Conservation (phyloP, 1,140 invertebrate genomes). For the Ostrea denselamellosa region DNA sequence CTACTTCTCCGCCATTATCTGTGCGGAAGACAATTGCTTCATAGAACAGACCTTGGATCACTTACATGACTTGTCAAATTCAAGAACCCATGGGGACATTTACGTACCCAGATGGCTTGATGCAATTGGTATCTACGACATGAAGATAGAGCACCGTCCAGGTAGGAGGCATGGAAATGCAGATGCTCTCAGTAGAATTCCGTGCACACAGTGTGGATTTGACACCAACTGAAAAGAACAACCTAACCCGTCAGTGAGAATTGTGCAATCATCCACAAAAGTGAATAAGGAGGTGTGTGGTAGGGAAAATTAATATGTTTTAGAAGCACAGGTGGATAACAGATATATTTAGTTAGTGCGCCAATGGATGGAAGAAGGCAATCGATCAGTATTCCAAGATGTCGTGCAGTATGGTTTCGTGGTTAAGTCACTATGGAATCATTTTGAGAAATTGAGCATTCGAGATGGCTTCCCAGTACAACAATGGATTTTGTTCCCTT, state of each 20-base stretch:
- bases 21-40: neutral
- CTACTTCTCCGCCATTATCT: slow-evolving; percentile 43
- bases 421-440: slow-evolving; percentile 40
- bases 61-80: slow-evolving; percentile 28
- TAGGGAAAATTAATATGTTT: neutral
- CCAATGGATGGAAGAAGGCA: neutral
- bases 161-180: slow-evolving; percentile 36
- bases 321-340: neutral
- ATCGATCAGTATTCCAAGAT: neutral
- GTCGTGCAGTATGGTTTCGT: neutral
- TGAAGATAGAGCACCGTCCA: slow-evolving; percentile 3
- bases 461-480: neutral
- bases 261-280: neutral
- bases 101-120: slow-evolving; percentile 42
- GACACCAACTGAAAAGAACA: neutral
- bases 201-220: slow-evolving; percentile 21
- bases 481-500: slow-evolving; percentile 56
- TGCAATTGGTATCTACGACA: slow-evolving; percentile 17
- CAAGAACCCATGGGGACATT: slow-evolving; percentile 32
- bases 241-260: neutral
- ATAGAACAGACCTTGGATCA: slow-evolving; percentile 29
- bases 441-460: slow-evolving; percentile 33
- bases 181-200: neutral
- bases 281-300: neutral
- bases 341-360: neutral